Base-by-base conservation (phyloP, 2,797 vertebrate species). In the Esox masquinongy region DNA sequence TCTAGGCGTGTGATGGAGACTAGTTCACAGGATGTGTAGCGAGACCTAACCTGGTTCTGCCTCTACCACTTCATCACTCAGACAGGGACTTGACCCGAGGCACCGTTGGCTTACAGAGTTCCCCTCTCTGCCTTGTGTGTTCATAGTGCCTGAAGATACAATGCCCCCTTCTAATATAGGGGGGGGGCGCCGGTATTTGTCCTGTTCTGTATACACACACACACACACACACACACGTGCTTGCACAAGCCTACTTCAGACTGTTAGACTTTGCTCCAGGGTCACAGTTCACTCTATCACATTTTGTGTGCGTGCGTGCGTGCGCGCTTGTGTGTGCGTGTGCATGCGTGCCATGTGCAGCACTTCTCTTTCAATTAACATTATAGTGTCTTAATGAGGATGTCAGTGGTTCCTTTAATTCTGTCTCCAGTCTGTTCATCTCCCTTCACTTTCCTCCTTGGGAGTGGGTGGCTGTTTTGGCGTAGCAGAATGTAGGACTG, bases 371-470 rank as follows among this genome's bases (percentile, higher is more conserved):
- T 67, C 22, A 77, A 87, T 87, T 84, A 88, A 70, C 80, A 73
- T 87, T 83, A 83, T 79, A 70, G 70, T 61, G 73, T 77, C 83
- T 84, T 85, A 83, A 88, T 88, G 84, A 86, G 85, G 79, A 80
- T 79, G 82, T 80, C 77, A 83, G 86, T 63, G 71, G 79, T 83
- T 85, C 77, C 76, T 76, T 79, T 68, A 74, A 79, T 81, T 77
- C 83, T 76, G 73, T 78, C 71, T 68, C 78, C 80, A 77, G 82
- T 86, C 81, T 56, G 73, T 64, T 63, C 80, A 69, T 14, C 80
- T 71, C 73, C 19, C 63, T 22, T 72, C 76, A 77, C 71, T 61
- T n/a, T 12, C 49, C 63, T 64, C 24, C 61, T 24, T n/a, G 9
- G 36, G 15, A 43, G 43, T 19, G 49, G 22, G 39, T 9, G 24